A percentile compares a stretch with the other conserved stretches of the same genome.
phyloP scores from a whole-genome alignment of 1,140 invertebrate genomes.

The Orussus abietinus region DNA sequence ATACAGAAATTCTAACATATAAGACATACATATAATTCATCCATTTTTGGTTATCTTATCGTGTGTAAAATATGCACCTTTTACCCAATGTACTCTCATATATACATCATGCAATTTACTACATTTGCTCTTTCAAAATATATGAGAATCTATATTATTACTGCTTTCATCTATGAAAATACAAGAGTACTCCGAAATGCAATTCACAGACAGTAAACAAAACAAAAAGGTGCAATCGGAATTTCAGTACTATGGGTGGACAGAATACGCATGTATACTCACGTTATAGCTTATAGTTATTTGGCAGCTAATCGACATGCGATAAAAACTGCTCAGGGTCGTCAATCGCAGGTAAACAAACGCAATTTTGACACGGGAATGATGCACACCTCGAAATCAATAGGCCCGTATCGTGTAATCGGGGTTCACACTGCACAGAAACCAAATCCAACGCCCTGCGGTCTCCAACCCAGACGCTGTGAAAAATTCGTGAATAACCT shows the following conservation, averaged over 20 bases:
- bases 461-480: constrained; percentile 32
- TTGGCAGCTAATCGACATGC: not conserved
- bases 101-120: not conserved
- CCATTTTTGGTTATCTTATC: not conserved
- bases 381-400: constrained; percentile 28
- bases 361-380: not conserved
- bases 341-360: constrained; percentile 11
- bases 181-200: not conserved
- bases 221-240: constrained; percentile 1
- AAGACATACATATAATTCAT: constrained; percentile 12
- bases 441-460: constrained; percentile 17
- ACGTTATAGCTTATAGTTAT: not conserved
- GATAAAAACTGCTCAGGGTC: constrained; percentile 1
- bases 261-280: not conserved
- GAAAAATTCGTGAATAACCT: no score
- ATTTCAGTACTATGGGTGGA: no score
- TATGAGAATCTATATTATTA: not conserved
- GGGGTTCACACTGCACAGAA: constrained; percentile 34
- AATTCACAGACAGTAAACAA: not conserved
- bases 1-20: no score
- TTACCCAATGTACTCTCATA: not conserved
- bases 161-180: not conserved
- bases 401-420: constrained; percentile 30
- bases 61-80: constrained; percentile 6
- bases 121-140: not conserved